A percentile compares a stretch with the other conserved stretches of the same genome.
Evolutionary conservation across 30 jellyfish, hydroid and myxozoan species (phyloP).

Genomic region (Nemopilema nomurai): DNA sequence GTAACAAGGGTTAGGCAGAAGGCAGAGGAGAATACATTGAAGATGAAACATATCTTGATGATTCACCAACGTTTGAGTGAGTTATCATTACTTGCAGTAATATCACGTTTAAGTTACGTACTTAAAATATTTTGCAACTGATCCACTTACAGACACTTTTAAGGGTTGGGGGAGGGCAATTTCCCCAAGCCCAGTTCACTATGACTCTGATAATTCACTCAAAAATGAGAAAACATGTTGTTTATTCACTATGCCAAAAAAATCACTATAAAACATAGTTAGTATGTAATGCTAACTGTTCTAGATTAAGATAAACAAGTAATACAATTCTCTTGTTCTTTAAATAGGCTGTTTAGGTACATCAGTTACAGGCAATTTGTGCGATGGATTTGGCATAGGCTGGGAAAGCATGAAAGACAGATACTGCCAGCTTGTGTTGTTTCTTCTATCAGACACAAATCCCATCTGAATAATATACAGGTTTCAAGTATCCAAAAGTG

Average conservation of each 20-base stretch:
- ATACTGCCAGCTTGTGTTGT: constrained; percentile 20
- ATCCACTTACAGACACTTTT: not conserved
- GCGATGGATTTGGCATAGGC: constrained; percentile 14
- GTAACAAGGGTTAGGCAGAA: not conserved
- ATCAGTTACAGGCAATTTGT: constrained; percentile 5
- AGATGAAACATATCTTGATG: not conserved
- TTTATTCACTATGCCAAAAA: not conserved
- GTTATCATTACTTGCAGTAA: not conserved
- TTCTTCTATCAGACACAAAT: not conserved
- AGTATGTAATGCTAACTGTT: not conserved
- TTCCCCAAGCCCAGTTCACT: not conserved
- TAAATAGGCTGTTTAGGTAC: constrained; percentile 12
- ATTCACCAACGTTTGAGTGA: not conserved
- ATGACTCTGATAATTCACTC: not conserved
- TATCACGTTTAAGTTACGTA: not conserved
- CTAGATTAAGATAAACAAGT: not conserved
- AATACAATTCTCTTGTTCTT: not conserved
- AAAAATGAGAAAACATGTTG: not conserved
- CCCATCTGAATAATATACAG: constrained; percentile 4
- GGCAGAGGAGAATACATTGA: not conserved
- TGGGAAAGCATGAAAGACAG: constrained; percentile 1
- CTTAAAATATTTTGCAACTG: not conserved
- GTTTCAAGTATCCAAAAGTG: constrained; percentile 12
- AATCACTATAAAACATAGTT: not conserved
- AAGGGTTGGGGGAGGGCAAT: not conserved